Evolutionary conservation across 2,888 invertebrate genomes (phyloP).

Genomic region (Trachelus tabidus): DNA sequence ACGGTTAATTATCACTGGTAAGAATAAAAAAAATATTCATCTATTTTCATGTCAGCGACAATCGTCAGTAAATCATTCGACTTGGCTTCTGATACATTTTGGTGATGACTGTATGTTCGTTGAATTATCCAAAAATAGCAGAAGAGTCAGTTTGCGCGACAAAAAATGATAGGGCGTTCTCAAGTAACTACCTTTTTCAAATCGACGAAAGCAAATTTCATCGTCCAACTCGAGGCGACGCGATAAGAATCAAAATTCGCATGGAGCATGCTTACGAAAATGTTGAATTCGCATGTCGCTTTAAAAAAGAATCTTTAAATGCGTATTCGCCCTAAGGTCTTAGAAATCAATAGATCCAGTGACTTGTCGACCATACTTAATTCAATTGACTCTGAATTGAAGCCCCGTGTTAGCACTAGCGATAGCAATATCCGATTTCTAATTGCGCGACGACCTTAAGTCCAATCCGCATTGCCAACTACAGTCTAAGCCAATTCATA

Average conservation of each 20-base stretch:
- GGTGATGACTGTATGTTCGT: background rate
- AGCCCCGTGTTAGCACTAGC: background rate
- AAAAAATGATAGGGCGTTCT: background rate
- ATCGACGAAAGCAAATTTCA: background rate
- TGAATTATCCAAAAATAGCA: conserved; percentile 26
- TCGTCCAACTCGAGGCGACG: background rate
- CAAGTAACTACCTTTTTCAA: background rate
- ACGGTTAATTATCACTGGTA: no score
- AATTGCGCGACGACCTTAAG: background rate
- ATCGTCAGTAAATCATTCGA: conserved; percentile 17
- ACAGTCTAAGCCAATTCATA: background rate
- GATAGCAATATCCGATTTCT: background rate
- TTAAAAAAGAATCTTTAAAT: background rate
- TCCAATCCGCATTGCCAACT: background rate
- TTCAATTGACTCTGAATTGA: background rate
- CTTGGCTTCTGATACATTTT: background rate
- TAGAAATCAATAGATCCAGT: background rate
- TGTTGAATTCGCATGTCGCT: background rate
- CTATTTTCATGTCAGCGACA: conserved; percentile 14
- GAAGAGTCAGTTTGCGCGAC: background rate
- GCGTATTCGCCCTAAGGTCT: background rate
- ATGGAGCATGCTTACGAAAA: background rate
- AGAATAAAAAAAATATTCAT: no score
- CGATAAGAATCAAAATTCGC: background rate
- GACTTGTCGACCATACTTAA: background rate